Conservation (phyloP, 1,140 invertebrate genomes). For the Drosophila grimshawi region DNA sequence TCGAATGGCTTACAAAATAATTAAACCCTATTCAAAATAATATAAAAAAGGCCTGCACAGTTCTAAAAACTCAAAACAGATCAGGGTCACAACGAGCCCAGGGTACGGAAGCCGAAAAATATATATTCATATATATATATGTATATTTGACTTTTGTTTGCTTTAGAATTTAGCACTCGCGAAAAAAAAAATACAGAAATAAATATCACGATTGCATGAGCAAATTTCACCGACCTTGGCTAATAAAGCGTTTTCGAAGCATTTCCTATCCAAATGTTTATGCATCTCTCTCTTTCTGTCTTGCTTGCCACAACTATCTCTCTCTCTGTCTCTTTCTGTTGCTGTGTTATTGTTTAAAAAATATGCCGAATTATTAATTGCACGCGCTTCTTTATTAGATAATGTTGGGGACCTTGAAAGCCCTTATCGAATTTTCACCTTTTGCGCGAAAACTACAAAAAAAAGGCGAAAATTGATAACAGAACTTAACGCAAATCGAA, state of each 20-base stretch:
- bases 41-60: slow-evolving; percentile 17
- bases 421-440: slow-evolving; percentile 81
- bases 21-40: neutral
- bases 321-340: neutral
- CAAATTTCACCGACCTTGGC: slow-evolving; percentile 70
- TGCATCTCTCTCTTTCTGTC: neutral
- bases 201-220: slow-evolving; percentile 8
- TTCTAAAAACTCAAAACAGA: slow-evolving; percentile 47
- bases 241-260: slow-evolving; percentile 59
- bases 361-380: slow-evolving; percentile 30
- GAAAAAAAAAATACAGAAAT: slow-evolving; percentile 25
- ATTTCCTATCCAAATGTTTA: slow-evolving; percentile 25
- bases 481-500: neutral
- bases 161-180: slow-evolving; percentile 47
- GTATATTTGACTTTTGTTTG: slow-evolving; percentile 26
- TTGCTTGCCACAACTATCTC: neutral
- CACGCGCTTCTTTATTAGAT: slow-evolving; percentile 46
- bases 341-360: slow-evolving; percentile 74
- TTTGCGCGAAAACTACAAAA: slow-evolving; percentile 79
- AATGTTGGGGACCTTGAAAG: slow-evolving; percentile 64
- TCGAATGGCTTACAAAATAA: neutral
- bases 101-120: slow-evolving; percentile 6
- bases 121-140: neutral
- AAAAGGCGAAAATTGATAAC: slow-evolving; percentile 30
- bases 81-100: slow-evolving; percentile 41